Percentiles rank a stretch among this genome's conserved stretches.
Conservation (phyloP, 1,140 invertebrate genomes). For the Zophobas atratus region DNA sequence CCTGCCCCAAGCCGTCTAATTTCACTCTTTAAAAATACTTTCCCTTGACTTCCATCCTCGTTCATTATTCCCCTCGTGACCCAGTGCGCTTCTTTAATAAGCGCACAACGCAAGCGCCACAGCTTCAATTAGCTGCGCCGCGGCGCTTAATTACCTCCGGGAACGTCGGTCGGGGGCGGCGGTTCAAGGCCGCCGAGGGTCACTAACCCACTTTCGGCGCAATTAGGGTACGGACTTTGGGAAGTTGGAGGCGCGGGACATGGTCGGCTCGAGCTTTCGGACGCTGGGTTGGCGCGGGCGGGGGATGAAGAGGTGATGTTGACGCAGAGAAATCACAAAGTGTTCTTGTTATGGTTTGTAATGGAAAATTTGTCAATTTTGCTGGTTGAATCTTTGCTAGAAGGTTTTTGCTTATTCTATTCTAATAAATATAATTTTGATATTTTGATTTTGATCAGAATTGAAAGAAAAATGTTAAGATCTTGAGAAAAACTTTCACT, state of each 20-base stretch:
- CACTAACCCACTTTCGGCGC: constrained; percentile 52
- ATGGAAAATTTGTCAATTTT: no score
- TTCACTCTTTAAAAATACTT: constrained; percentile 67
- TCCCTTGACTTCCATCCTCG: constrained; percentile 64
- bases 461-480: no score
- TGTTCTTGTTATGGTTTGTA: no score
- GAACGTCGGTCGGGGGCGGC: constrained; percentile 60
- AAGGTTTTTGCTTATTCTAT: no score
- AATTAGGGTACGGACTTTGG: no score
- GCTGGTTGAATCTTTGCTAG: no score
- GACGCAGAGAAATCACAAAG: no score
- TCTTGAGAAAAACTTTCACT: no score
- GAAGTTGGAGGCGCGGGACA: not conserved
- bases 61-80: constrained; percentile 67
- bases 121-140: constrained; percentile 65
- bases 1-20: constrained; percentile 64
- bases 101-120: constrained; percentile 59
- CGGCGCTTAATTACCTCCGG: constrained; percentile 64
- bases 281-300: not conserved
- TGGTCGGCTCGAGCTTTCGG: not conserved
- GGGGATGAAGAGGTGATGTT: no score
- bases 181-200: constrained; percentile 60
- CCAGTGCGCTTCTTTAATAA: constrained; percentile 66
- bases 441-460: no score
- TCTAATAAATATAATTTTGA: no score